These are phyloP conservation scores for Chaetodon trifascialis DNA, from an alignment of 2,113 vertebrate genomes.

Conservation along the genomic window DNA sequence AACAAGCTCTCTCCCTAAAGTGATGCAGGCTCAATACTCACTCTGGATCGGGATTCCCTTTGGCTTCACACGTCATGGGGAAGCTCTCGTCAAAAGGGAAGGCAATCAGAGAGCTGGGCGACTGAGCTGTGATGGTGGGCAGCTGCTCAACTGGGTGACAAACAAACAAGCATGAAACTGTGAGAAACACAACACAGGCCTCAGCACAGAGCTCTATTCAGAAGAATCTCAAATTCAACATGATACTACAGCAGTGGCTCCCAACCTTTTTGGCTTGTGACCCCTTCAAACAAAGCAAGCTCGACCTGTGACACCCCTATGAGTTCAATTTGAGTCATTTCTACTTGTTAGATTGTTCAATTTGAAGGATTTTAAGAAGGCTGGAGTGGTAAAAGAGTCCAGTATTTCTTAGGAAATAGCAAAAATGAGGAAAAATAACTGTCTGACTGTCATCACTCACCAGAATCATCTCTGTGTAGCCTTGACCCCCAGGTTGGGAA, in stretches of 20 bases:
- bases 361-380: not conserved
- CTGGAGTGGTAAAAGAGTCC: not conserved
- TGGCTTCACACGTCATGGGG: constrained; percentile 92
- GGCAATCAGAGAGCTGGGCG: constrained; percentile 88
- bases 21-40: constrained; percentile 80
- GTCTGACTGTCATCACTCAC: too few relatives aligned
- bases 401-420: not conserved
- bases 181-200: constrained; percentile 34
- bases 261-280: constrained; percentile 36
- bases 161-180: constrained; percentile 43
- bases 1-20: constrained; percentile 27
- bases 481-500: constrained; percentile 21
- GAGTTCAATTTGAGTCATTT: not conserved
- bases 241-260: constrained; percentile 21
- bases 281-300: not conserved
- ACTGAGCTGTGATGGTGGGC: constrained; percentile 91
- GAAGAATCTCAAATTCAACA: not conserved
- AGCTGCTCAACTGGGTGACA: constrained; percentile 91
- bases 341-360: not conserved
- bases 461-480: too few relatives aligned
- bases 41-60: constrained; percentile 92
- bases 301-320: not conserved
- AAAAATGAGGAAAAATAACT: not conserved
- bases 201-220: not conserved
- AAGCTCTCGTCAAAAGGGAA: constrained; percentile 95